Evolutionary conservation across 2,797 vertebrate genomes (phyloP).

Genomic region (Channallabes apus): DNA sequence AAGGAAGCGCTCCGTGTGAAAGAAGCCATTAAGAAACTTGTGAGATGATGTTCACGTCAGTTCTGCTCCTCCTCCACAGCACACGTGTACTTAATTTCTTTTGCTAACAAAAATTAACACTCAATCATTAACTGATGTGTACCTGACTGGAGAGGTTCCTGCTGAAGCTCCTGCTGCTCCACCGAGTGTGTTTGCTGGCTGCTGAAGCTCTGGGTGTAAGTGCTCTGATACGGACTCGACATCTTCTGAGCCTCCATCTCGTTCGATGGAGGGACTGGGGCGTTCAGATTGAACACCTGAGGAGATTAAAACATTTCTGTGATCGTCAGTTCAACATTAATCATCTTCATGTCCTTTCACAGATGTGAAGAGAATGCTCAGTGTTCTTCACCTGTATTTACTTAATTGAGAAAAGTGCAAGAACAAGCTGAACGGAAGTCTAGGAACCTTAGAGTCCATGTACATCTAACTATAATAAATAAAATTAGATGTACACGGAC

Average conservation of each 20-base stretch:
- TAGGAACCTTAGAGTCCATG: background rate
- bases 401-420: no score
- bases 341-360: no score
- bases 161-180: conserved; percentile 90
- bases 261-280: conserved; percentile 89
- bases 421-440: no score
- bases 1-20: background rate
- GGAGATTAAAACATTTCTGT: no score
- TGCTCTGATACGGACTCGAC: conserved; percentile 84
- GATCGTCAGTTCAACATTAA: no score
- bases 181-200: conserved; percentile 82
- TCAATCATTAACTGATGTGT: background rate
- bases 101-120: background rate
- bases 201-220: conserved; percentile 88
- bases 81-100: background rate
- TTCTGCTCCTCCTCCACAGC: background rate
- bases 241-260: conserved; percentile 90
- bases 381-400: no score
- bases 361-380: no score
- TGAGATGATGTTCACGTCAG: background rate
- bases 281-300: conserved; percentile 97
- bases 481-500: no score
- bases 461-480: no score
- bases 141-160: conserved; percentile 95
- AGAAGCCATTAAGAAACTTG: background rate